Evolutionary conservation across 2,888 invertebrate species (phyloP), one percentile per base, ranked within the genome.

Genomic region (Leptopilina drosophilae): DNA sequence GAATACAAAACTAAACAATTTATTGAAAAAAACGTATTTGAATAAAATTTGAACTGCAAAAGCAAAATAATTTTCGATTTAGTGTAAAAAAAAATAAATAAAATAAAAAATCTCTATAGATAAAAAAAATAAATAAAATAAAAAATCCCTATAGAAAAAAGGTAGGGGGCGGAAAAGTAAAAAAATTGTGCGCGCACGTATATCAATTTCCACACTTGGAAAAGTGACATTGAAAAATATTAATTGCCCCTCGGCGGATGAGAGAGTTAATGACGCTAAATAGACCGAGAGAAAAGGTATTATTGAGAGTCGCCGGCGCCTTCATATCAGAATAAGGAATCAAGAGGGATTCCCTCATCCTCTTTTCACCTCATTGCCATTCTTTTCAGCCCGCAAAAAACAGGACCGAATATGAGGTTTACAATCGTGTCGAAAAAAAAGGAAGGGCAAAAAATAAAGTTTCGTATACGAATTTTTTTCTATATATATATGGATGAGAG

Each of bases 301-400:
- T 62, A 62, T 62, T 62, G 62, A 62, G 62, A 62, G 62, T 62
- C 62, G 62, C 15, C 15, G 62, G 62, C 20, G 20, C 62, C 62
- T 15, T 49, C 49, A 49, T 62, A 20, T 62, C 62, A 62, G 62
- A 62, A 62, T 62, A 62, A 62, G 20, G 62, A 62, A 62, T 62
- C 62, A 62, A 62, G 62, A 62, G 62, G 62, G 20, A 20, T 12
- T 11, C 49, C 49, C 49, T 12, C 49, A 8, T 12, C 9, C 49
- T 49, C 49, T 12, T 11, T 49, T 9, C 49, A 11, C 12, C 49
- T 11, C 49, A 11, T 49, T 11, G 9, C 12, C 49, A 49, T 11
- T 11, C 49, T 11, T 20, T 62, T 9, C 20, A 9, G 6, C n/a
- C 62, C 62, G 62, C 20, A 62, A 62, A 59, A 62, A 62, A 62